Evolutionary conservation across 2,113 vertebrate genomes (phyloP), one percentile per base, ranked within the genome.

Genomic region (Callopanchax toddi): DNA sequence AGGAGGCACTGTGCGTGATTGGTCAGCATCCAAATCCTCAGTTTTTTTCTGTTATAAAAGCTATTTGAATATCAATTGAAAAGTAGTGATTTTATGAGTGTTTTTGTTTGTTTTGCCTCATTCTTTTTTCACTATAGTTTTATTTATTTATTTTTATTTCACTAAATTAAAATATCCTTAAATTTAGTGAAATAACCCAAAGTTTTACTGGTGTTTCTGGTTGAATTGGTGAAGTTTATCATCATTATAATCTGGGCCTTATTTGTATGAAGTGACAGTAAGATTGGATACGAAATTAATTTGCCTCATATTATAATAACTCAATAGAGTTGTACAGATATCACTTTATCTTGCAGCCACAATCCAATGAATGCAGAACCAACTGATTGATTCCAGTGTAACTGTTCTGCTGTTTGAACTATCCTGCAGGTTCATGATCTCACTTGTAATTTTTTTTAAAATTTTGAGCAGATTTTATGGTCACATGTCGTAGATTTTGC

Each of bases 401-500:
- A n/a, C n/a, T n/a, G n/a, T n/a, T n/a, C n/a, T n/a, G n/a, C n/a
- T n/a, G n/a, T n/a, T n/a, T n/a, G 40, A 43, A 43, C 17, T n/a
- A 43, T 45, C 18, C 43, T 21, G 9, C 39, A 67, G 18, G 36
- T 12, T 37, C 36, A 37, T 37, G 36, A 37, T 37, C 12, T 11
- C n/a, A 43, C 29, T 59, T 65, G 40, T 55, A 46, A 13, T 54
- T 55, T 54, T 55, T 54, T 82, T 44, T 48, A 50, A 39, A 21
- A 76, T 51, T 54, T 57, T 22, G 12, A 67, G 64, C 58, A 66
- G 60, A 57, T 73, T 60, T 71, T 42, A 62, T 76, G 50, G 60
- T 20, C 10, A 45, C 8, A 21, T 45, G 18, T 32, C 10, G 29
- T 8, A 9, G 29, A 9, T 32, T 32, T 32, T 32, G 26, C 29